phyloP scores from a whole-genome alignment of 1,140 invertebrate species.

The Drosophila subpulchrella region DNA sequence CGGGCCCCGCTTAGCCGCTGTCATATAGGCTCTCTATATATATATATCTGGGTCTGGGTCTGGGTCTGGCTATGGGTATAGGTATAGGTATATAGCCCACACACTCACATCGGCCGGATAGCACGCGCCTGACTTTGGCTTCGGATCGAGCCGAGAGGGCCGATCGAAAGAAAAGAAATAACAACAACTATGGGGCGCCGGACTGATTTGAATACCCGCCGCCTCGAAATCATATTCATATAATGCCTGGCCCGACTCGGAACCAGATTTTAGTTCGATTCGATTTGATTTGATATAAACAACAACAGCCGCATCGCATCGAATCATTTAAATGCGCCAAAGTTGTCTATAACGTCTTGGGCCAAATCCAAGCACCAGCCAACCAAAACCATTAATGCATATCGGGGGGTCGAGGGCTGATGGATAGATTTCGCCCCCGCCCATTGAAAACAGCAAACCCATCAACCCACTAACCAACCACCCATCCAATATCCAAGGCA shows the following conservation, averaged over 20 bases:
- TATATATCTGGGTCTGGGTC: background rate
- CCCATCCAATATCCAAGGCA: background rate
- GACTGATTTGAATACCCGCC: slow-evolving; percentile 59
- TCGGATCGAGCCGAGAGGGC: slow-evolving; percentile 38
- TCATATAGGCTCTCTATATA: slow-evolving; percentile 43
- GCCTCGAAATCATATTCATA: slow-evolving; percentile 53
- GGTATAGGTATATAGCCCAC: slow-evolving; percentile 29
- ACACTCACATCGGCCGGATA: slow-evolving; percentile 27
- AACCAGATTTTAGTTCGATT: slow-evolving; percentile 64
- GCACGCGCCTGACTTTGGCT: slow-evolving; percentile 55
- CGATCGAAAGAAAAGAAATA: slow-evolving; percentile 19
- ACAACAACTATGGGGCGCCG: slow-evolving; percentile 35
- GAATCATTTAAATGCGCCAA: slow-evolving; percentile 50
- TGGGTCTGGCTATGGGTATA: no score
- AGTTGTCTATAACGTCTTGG: slow-evolving; percentile 54
- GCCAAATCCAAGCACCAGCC: slow-evolving; percentile 26
- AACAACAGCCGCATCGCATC: slow-evolving; percentile 53
- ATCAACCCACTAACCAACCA: background rate
- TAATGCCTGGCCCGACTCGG: slow-evolving; percentile 31
- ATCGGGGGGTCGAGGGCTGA: slow-evolving; percentile 10
- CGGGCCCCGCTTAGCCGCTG: slow-evolving; percentile 30
- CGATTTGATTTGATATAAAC: slow-evolving; percentile 62
- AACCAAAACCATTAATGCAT: slow-evolving; percentile 38
- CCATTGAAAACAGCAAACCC: background rate
- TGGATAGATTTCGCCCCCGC: background rate